Percentiles rank a stretch among this genome's conserved stretches.
Evolutionary conservation across 1,140 invertebrate species (phyloP).

Genomic region (Hyles vespertilio): DNA sequence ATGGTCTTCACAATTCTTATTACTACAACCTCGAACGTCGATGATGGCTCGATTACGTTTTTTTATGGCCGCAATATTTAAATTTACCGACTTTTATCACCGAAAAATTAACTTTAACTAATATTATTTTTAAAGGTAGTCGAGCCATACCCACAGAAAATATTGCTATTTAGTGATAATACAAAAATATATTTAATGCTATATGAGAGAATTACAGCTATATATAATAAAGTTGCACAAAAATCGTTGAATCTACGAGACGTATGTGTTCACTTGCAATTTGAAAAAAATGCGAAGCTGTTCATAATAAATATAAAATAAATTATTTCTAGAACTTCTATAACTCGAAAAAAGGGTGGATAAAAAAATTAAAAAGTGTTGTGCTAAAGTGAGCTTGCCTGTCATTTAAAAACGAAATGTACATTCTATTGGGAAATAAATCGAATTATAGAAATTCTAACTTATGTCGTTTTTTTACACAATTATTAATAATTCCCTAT

Average conservation of each 20-base stretch:
- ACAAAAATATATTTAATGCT: constrained; percentile 58
- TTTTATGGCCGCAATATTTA: no score
- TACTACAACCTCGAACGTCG: constrained; percentile 15
- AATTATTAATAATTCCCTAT: constrained; percentile 1
- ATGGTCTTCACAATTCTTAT: constrained; percentile 15
- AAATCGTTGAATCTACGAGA: constrained; percentile 2
- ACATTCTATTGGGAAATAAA: no score
- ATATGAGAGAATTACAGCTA: constrained; percentile 26
- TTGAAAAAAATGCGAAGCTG: constrained; percentile 14
- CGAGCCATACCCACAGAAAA: no score
- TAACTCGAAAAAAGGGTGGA: no score
- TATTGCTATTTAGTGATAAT: constrained; percentile 28
- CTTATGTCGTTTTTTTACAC: not conserved
- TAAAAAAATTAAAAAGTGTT: no score
- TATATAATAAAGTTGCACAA: constrained; percentile 21
- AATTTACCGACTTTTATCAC: no score
- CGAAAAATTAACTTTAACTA: constrained; percentile 11
- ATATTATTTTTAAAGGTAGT: constrained; percentile 8
- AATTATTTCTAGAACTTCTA: no score
- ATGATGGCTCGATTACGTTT: no score
- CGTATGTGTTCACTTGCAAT: constrained; percentile 11
- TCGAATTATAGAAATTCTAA: no score
- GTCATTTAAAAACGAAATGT: no score
- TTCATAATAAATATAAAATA: no score
- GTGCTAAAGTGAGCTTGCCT: no score